Base-by-base conservation (phyloP, 1,140 invertebrate species). In the Asbolus verrucosus region DNA sequence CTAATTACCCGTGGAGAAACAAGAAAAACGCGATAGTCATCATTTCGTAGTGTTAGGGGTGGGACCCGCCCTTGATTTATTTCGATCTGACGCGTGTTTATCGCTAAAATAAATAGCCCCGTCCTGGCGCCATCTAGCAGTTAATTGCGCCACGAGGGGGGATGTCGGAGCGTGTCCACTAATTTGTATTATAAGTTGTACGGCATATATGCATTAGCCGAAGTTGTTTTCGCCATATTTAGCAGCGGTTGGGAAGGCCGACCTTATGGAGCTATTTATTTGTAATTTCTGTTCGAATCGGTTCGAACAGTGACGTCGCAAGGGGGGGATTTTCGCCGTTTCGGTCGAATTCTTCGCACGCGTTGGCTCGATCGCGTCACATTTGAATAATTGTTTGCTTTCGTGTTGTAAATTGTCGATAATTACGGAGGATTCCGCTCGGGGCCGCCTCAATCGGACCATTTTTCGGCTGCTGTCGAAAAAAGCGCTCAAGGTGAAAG, bases 181-280 rank as follows among this genome's bases (percentile, higher is more conserved):
- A 54, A 54, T 54, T 54, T 21, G 46, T 24, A 11, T 30, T 11
- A 14, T 54, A 54, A 46, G 46, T 54, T 54, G 46, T 54, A 27
- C 46, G 19, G 14, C 21, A 27, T 24, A 24, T 54, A 27, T 54
- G 46, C 46, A 54, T 54, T 54, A 46, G 46, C 27, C 19, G 19
- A 54, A 54, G 46, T 54, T 16, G 46, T 54, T 54, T 27, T 54
- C 21, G 46, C 46, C 46, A 54, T 54, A 54, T 54, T 54, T 54
- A 54, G 46, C 46, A 19, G 19, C 15, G 19, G 18, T 14, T 46
- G 18, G 16, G 46, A 54, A 54, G 21, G 46, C 46, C 46, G 9
- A 21, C 9, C 46, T 24, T 24, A 36, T 11, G 33, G 2, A n/a
- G 6, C n/a, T 27, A 54, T 30, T 54, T 54, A 54, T 54, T 54